Conservation (phyloP, 2,888 invertebrate genomes). For the Diachrysia chrysitis region DNA sequence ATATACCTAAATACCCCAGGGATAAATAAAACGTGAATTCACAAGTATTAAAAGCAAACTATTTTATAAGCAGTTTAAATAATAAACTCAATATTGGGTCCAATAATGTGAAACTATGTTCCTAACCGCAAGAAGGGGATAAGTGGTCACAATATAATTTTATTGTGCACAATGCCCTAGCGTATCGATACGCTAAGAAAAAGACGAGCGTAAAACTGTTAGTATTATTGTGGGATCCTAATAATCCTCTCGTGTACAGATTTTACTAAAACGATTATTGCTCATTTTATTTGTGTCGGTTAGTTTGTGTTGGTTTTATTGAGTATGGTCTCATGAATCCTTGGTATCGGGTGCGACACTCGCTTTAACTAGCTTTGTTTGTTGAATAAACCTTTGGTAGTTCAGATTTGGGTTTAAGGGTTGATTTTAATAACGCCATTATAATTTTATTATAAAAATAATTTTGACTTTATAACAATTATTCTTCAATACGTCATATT, state of each 20-base stretch:
- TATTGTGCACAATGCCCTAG: neutral
- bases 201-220: neutral
- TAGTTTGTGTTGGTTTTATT: neutral
- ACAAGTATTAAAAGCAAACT: neutral
- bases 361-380: neutral
- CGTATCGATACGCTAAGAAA: too few species aligned
- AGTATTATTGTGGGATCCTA: neutral
- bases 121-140: neutral
- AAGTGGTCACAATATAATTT: constrained; percentile 1
- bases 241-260: neutral
- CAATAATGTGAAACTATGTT: neutral
- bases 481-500: too few species aligned
- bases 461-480: too few species aligned
- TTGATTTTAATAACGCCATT: too few species aligned
- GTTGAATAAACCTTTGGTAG: neutral
- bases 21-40: neutral
- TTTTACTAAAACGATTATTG: neutral
- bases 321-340: neutral
- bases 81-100: too few species aligned
- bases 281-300: neutral
- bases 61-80: neutral
- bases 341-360: constrained; percentile 4
- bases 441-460: too few species aligned
- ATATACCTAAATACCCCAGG: neutral
- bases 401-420: too few species aligned